Evolutionary conservation across 2,797 vertebrate species (phyloP).

Genomic region (Sebastes melanostomus): DNA sequence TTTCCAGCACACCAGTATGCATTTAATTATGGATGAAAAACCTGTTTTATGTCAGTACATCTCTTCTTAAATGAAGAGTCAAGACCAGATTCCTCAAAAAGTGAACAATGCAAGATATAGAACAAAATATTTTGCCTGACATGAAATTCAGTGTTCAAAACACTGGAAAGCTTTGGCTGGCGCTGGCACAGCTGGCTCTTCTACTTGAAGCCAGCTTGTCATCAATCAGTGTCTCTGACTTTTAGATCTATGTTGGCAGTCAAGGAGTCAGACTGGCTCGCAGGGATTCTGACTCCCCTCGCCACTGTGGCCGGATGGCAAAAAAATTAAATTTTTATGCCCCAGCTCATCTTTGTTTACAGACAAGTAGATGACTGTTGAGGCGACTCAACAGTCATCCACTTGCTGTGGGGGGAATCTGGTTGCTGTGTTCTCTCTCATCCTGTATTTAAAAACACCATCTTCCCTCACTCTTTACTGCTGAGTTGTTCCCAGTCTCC

Average conservation of each 20-base stretch:
- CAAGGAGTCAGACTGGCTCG: background rate
- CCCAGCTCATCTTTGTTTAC: background rate
- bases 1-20: background rate
- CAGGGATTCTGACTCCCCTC: background rate
- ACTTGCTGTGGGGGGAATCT: conserved; percentile 13
- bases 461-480: conserved; percentile 26
- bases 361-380: background rate
- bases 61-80: conserved; percentile 13
- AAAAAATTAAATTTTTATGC: background rate
- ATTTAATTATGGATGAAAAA: background rate
- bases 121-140: background rate
- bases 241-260: background rate
- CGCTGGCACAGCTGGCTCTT: conserved; percentile 8
- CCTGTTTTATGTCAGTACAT: conserved; percentile 24
- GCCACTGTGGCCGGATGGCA: background rate
- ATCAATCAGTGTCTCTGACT: background rate
- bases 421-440: conserved; percentile 4
- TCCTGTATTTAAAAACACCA: conserved; percentile 23
- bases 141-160: background rate
- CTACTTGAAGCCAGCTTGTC: conserved; percentile 1
- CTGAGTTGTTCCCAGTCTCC: conserved; percentile 21
- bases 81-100: conserved; percentile 11
- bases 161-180: background rate
- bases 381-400: background rate
- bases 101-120: background rate